Evolutionary conservation across 92 coral and sea anemone species (phyloP).

Genomic region (Pocillopora grandis): DNA sequence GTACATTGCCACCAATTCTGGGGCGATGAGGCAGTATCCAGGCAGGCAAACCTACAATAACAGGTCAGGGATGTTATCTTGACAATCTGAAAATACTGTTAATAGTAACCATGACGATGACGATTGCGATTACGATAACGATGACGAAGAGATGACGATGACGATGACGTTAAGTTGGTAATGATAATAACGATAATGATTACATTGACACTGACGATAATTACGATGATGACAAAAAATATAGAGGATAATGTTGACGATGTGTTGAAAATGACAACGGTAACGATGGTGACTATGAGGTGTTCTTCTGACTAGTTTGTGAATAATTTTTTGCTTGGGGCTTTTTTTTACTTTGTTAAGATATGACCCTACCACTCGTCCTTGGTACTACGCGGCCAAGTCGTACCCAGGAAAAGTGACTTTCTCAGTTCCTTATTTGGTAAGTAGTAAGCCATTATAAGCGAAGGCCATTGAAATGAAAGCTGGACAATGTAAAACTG

Average conservation of each 20-base stretch:
- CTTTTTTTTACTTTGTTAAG: slow-evolving; percentile 20
- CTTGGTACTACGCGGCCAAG: slow-evolving; percentile 91
- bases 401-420: slow-evolving; percentile 81
- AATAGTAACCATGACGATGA: too few species aligned
- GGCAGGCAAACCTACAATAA: slow-evolving; percentile 87
- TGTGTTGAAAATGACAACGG: too few species aligned
- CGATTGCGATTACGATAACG: too few species aligned
- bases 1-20: slow-evolving; percentile 89
- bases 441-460: slow-evolving; percentile 13
- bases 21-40: slow-evolving; percentile 91
- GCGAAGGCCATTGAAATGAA: neutral
- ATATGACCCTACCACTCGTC: slow-evolving; percentile 84
- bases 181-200: too few species aligned
- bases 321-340: neutral
- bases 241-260: too few species aligned
- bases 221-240: too few species aligned
- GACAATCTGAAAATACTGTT: too few species aligned
- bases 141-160: too few species aligned
- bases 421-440: slow-evolving; percentile 84
- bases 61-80: slow-evolving; percentile 41
- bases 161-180: too few species aligned
- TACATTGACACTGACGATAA: too few species aligned
- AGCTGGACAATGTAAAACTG: neutral
- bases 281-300: too few species aligned
- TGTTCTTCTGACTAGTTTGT: neutral